These are phyloP conservation scores for Heliornis fulica DNA, from an alignment of 2,113 vertebrate genomes.

Conservation along the genomic window DNA sequence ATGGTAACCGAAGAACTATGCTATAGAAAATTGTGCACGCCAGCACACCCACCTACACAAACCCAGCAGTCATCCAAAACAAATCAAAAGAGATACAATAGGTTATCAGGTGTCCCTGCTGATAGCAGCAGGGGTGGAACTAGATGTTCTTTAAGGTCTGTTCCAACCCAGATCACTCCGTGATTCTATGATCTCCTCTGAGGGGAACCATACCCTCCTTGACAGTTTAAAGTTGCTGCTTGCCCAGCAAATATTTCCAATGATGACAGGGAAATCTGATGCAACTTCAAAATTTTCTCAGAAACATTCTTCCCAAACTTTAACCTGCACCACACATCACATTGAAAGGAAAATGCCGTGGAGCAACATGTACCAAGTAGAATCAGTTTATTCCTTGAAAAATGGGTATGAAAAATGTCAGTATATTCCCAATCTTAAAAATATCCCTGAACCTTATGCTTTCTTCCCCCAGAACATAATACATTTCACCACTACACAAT, in stretches of 20 bases:
- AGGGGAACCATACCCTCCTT: background rate
- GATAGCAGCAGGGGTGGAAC: too few relatives aligned
- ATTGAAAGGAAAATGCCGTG: background rate
- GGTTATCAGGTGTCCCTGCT: background rate
- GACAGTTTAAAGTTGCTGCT: background rate
- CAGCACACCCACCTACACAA: background rate
- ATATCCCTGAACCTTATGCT: background rate
- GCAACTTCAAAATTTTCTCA: background rate
- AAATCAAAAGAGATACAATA: background rate
- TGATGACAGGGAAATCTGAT: background rate
- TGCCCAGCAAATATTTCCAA: background rate
- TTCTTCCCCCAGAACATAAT: background rate
- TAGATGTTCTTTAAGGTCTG: too few relatives aligned
- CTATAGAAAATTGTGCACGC: background rate
- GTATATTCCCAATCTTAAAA: background rate
- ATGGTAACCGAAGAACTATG: background rate
- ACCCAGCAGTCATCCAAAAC: background rate
- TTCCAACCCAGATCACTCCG: too few relatives aligned
- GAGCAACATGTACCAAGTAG: accelerated
- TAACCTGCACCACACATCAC: background rate
- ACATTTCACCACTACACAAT: background rate
- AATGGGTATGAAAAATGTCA: background rate
- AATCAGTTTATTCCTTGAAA: background rate
- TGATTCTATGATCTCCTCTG: background rate
- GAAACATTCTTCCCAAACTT: background rate